Base-by-base conservation (phyloP, 2,797 vertebrate species). In the Pitangus sulphuratus region DNA sequence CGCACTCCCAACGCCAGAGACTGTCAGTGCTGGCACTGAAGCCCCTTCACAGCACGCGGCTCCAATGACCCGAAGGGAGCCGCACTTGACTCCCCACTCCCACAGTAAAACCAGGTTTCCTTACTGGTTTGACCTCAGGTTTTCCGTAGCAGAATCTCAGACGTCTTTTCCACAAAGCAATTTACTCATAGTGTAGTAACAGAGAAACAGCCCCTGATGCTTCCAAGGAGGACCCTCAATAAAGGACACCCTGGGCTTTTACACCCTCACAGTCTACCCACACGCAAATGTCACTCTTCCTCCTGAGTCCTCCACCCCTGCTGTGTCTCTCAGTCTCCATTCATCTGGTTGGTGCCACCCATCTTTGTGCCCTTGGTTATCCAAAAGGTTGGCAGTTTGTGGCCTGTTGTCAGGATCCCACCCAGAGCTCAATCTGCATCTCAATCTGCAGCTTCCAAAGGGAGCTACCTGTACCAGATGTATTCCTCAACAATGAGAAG, bases 41-140 rank as follows among this genome's bases (percentile, higher is more conserved):
- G 56, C 18, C 35, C 15, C 22, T 17, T n/a, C 26, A 42, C 11
- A 62, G 28, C 22, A n/a, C 25, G 31, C 0, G 0, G 25, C 30
- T 68, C 16, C 33, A 0, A 1, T 15, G 60, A 58, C n/a, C 44
- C 20, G 11, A 39, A 0, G 1, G 40, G 48, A 62, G 4, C 31
- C 11, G 28, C 12, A 37, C 28, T 18, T 25, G 37, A 62, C 24
- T 44, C 37, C 42, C 15, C 37, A 25, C 9, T 62, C 11, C 37
- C 69, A 65, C 20, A 50, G 19, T 44, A 31, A 50, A 13, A 50
- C 71, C n/a, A 76, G 13, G 15, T n/a, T 50, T 56, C 15, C 50
- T 28, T 35, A 56, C 42, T 48, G 26, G 26, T 26, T 62, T 0
- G 0, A 48, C 35, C 30, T 48, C 42, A 47, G 4, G 5, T 15